These are phyloP conservation scores for Bambusicola thoracicus DNA, from an alignment of 2,113 vertebrate species.

Conservation along the genomic window DNA sequence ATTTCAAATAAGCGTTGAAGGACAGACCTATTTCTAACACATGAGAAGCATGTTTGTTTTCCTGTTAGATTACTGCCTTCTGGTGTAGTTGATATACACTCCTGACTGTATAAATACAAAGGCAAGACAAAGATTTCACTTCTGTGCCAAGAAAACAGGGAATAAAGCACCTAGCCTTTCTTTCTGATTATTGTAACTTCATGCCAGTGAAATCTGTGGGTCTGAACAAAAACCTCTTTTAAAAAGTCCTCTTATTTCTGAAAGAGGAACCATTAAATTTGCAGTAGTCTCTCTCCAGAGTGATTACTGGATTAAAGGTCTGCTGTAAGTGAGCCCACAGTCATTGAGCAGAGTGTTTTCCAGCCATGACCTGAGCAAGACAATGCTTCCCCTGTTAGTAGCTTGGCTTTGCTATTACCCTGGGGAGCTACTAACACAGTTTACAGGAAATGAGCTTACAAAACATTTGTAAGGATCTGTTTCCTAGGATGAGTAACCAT, in stretches of 20 bases:
- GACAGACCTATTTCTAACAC: not conserved
- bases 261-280: slow-evolving; percentile 66
- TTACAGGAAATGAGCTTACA: slow-evolving; percentile 67
- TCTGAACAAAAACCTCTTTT: not conserved
- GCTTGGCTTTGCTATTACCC: slow-evolving; percentile 51
- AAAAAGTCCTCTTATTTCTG: slow-evolving; percentile 32
- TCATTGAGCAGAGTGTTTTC: slow-evolving; percentile 47
- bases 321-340: slow-evolving; percentile 62
- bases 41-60: slow-evolving; percentile 49
- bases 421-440: slow-evolving; percentile 52
- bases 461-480: slow-evolving; percentile 66
- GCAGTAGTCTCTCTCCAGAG: slow-evolving; percentile 51
- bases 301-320: slow-evolving; percentile 69
- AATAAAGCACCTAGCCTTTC: slow-evolving; percentile 51
- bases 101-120: not conserved
- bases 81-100: not conserved
- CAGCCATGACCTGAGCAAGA: slow-evolving; percentile 38
- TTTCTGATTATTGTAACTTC: slow-evolving; percentile 58
- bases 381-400: slow-evolving; percentile 64
- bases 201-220: slow-evolving; percentile 18
- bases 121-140: slow-evolving; percentile 55
- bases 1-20: not conserved
- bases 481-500: slow-evolving; percentile 50
- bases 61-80: slow-evolving; percentile 1
- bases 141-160: slow-evolving; percentile 47